A percentile compares a stretch with the other conserved stretches of the same genome.
Conservation (phyloP, 2,113 vertebrate genomes). For the Coregonus clupeaformis region DNA sequence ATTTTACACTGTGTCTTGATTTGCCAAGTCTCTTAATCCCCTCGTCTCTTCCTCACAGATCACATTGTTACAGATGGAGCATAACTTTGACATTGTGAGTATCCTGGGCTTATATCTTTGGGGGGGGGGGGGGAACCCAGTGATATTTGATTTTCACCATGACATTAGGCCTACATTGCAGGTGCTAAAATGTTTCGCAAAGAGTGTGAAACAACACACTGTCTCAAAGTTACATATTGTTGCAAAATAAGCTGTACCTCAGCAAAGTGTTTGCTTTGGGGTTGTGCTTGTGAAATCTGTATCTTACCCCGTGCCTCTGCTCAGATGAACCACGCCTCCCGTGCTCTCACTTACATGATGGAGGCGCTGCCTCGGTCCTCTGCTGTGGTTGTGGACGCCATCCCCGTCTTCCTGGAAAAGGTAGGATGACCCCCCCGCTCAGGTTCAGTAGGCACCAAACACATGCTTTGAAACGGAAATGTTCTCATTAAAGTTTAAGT, state of each 20-base stretch:
- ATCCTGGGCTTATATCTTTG: slow-evolving; percentile 3
- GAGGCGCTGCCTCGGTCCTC: slow-evolving; percentile 97
- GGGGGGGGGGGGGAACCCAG: too few species aligned
- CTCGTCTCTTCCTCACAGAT: slow-evolving; percentile 76
- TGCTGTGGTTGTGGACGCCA: slow-evolving; percentile 97
- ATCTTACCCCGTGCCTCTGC: background rate
- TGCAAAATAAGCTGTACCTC: too few species aligned
- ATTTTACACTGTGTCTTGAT: background rate
- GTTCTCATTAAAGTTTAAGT: too few species aligned
- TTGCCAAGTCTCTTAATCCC: background rate
- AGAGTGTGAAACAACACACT: too few species aligned
- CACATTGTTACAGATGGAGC: slow-evolving; percentile 97
- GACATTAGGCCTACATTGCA: too few species aligned
- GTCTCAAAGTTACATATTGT: too few species aligned
- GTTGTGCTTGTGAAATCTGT: background rate
- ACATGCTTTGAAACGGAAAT: too few species aligned
- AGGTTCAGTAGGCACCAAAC: background rate
- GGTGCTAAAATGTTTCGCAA: too few species aligned
- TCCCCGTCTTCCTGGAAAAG: slow-evolving; percentile 99
- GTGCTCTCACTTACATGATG: slow-evolving; percentile 99
- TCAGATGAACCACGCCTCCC: slow-evolving; percentile 89
- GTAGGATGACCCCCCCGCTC: slow-evolving; percentile 56
- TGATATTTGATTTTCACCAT: too few species aligned
- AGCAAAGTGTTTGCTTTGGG: too few species aligned
- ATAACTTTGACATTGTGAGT: slow-evolving; percentile 99